Base-by-base conservation (phyloP, 2,113 vertebrate species). In the Salvelinus namaycush region DNA sequence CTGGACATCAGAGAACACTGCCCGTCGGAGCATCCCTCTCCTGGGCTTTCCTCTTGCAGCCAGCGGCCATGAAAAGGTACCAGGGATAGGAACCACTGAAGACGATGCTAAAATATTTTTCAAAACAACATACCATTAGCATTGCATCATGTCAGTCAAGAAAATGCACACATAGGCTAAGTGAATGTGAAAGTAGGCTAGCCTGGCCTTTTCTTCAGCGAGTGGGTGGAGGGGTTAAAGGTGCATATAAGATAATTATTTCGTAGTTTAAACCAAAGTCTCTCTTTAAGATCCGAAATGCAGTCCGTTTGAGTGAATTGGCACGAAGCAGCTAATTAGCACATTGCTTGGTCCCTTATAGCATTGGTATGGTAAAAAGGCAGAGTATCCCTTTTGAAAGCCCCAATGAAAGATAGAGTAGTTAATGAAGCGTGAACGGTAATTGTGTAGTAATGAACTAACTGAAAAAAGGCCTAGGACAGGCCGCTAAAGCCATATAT, bases 401-500 rank as follows among this genome's bases (percentile, higher is more conserved):
- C 85, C 48, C 79, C 81, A 88, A 87, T 88, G 91, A 93, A 93
- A 95, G 92, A 95, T 93, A 96, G 93, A 95, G 94, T 90, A 92
- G 92, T 94, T 97, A 98, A 99, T 97, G 95, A 97, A 95, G 96
- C 96, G 94, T 97, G 96, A 97, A 96, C 95, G 91, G 93, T 95
- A 96, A 98, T 98, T 99, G 97, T 98, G 95, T 96, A 95, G 94
- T 96, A 96, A 97, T 98, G 97, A 98, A 98, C 95, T 96, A 96
- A 96, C 95, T 95, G 96, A 96, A 97, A 97, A 97, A 97, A 97
- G 96, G 94, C 96, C 95, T 94, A 78, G 95, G 95, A 94, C 95
- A 96, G 94, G 94, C 95, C 93, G 94, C 94, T 96, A 96, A 95
- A 93, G 94, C 95, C 94, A 95, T 96, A 96, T 95, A 96, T 96